phyloP scores from a whole-genome alignment of 2,797 vertebrate species.

The Halcyon leucocephala region DNA sequence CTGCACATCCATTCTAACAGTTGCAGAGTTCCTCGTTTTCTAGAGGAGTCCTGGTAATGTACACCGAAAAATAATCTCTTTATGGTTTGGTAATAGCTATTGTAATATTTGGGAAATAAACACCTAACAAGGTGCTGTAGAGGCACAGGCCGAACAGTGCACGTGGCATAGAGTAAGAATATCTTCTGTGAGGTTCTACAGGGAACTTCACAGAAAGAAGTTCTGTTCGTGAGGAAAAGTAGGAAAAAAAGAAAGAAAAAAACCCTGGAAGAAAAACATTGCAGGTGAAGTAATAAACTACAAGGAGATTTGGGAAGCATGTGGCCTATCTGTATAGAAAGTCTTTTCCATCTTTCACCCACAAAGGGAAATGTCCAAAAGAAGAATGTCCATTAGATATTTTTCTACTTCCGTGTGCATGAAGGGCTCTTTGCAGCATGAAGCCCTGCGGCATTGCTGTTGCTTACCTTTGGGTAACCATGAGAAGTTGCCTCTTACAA shows the following conservation, averaged over 20 bases:
- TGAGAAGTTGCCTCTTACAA: background rate
- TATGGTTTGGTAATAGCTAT: background rate
- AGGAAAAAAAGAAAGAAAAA: background rate
- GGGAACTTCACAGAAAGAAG: background rate
- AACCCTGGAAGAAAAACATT: background rate
- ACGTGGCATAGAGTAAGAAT: background rate
- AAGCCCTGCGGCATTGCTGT: background rate
- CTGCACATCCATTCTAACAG: background rate
- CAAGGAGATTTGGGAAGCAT: background rate
- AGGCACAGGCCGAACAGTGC: background rate
- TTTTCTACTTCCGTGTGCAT: background rate
- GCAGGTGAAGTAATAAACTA: background rate
- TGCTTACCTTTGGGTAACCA: background rate
- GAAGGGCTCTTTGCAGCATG: background rate
- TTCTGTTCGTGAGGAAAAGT: background rate
- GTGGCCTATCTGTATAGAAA: background rate
- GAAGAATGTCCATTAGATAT: background rate
- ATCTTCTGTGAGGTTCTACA: background rate
- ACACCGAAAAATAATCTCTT: background rate
- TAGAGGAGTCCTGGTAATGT: background rate
- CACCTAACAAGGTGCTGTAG: background rate
- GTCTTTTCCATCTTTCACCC: background rate
- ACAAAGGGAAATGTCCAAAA: background rate
- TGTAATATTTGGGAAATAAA: background rate
- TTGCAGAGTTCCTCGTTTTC: background rate